These are phyloP conservation scores for Formica exsecta DNA, from an alignment of 1,140 invertebrate species.

Conservation along the genomic window DNA sequence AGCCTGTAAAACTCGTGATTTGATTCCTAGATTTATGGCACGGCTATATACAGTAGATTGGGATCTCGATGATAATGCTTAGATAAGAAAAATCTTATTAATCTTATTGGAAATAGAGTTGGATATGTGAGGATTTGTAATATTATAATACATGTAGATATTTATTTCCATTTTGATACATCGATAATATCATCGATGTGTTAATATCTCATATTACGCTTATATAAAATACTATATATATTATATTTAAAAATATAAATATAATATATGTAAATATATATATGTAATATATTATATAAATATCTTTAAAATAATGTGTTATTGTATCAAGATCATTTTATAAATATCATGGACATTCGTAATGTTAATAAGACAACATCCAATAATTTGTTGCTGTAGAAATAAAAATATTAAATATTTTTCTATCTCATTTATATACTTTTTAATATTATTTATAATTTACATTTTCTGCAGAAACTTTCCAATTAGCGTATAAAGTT, in stretches of 20 bases:
- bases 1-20: slow-evolving; percentile 50
- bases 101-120: not conserved
- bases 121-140: not conserved
- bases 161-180: not conserved
- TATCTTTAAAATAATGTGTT: too few species aligned
- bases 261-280: too few species aligned
- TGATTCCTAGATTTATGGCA: slow-evolving; percentile 47
- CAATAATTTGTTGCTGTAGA: not conserved
- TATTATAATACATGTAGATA: not conserved
- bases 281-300: too few species aligned
- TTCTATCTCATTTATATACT: not conserved
- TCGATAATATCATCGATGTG: not conserved
- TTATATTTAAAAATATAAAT: too few species aligned
- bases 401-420: not conserved
- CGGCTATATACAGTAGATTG: not conserved
- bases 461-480: not conserved
- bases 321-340: not conserved
- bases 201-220: not conserved
- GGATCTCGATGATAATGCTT: slow-evolving; percentile 16
- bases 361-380: not conserved
- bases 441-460: too few species aligned
- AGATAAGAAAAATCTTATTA: slow-evolving; percentile 20
- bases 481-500: not conserved
- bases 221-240: too few species aligned
- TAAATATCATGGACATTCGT: not conserved